phyloP scores from a whole-genome alignment of 1,140 invertebrate genomes.

The Sinonovacula constricta region DNA sequence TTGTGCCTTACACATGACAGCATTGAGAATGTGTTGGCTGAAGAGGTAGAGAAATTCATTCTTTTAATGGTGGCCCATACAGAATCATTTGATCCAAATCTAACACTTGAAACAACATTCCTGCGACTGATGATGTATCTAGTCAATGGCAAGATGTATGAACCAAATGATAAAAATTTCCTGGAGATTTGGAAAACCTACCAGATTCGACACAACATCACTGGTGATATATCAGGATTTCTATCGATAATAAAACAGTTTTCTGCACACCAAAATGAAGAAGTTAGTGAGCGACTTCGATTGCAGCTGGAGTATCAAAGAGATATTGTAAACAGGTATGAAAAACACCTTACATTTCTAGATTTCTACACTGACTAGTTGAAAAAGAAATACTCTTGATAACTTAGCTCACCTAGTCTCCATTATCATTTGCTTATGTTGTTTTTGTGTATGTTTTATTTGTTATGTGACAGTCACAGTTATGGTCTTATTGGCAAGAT shows the following conservation, averaged over 20 bases:
- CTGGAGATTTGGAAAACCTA: constrained; percentile 63
- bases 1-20: constrained; percentile 51
- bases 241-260: constrained; percentile 58
- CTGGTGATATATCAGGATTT: constrained; percentile 50
- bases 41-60: constrained; percentile 58
- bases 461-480: too few relatives aligned
- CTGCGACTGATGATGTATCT: constrained; percentile 64
- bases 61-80: constrained; percentile 53
- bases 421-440: too few relatives aligned
- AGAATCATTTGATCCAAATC: constrained; percentile 58
- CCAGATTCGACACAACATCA: constrained; percentile 41
- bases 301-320: constrained; percentile 56
- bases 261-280: constrained; percentile 43
- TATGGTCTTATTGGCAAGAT: too few relatives aligned
- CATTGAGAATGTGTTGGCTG: constrained; percentile 59
- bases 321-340: constrained; percentile 59
- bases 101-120: constrained; percentile 59
- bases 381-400: too few relatives aligned
- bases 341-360: too few relatives aligned
- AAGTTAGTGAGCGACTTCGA: constrained; percentile 42
- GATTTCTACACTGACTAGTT: too few relatives aligned
- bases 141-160: constrained; percentile 65
- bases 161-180: constrained; percentile 59
- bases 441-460: too few relatives aligned
- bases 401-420: too few relatives aligned